A percentile compares a stretch with the other conserved stretches of the same genome.
These are phyloP conservation scores for Tringa solitaria DNA, from an alignment of 2,113 vertebrate genomes.

Conservation along the genomic window DNA sequence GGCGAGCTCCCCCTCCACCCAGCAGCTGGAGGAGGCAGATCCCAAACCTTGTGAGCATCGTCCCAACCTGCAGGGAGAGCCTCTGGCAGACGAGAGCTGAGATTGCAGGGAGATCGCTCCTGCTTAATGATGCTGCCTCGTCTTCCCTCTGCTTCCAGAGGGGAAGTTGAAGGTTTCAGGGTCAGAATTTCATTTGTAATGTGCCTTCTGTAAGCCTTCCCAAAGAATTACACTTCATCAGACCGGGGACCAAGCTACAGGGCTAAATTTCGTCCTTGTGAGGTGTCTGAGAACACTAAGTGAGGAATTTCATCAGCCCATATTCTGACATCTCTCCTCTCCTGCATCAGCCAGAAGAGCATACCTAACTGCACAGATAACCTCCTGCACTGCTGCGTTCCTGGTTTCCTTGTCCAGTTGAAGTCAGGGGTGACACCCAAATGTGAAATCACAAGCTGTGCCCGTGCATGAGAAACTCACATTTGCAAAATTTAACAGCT, in stretches of 20 bases:
- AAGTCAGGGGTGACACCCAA: background rate
- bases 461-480: background rate
- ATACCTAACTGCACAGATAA: background rate
- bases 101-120: background rate
- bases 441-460: background rate
- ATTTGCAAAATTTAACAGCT: background rate
- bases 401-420: background rate
- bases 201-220: background rate
- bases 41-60: background rate
- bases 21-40: background rate
- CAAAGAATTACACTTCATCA: background rate
- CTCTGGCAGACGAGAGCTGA: background rate
- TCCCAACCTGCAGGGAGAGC: background rate
- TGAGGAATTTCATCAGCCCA: background rate
- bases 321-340: background rate
- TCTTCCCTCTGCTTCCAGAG: background rate
- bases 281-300: background rate
- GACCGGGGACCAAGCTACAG: background rate
- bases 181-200: background rate
- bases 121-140: background rate
- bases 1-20: accelerated
- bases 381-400: background rate
- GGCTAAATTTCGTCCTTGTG: background rate
- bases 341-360: background rate
- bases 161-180: background rate